phyloP scores from a whole-genome alignment of 2,888 invertebrate species.

The Hydrotaea diabolus region DNA sequence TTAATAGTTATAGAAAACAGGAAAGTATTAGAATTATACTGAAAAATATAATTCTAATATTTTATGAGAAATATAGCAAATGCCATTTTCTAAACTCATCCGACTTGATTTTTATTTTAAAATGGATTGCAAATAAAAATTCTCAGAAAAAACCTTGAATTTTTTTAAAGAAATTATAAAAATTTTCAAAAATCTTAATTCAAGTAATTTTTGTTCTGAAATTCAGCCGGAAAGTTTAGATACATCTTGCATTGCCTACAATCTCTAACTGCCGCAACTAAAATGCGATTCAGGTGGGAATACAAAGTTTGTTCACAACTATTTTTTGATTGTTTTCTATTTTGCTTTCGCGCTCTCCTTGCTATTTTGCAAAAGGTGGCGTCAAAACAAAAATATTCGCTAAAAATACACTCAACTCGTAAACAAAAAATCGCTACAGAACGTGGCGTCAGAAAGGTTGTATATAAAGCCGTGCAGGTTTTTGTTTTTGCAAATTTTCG shows the following conservation, averaged over 20 bases:
- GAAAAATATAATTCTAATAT: too few relatives aligned
- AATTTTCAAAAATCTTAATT: too few relatives aligned
- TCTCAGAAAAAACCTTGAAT: too few relatives aligned
- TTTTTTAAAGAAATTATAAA: too few relatives aligned
- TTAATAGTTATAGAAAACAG: too few relatives aligned
- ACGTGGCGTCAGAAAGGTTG: not conserved
- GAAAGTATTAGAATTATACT: too few relatives aligned
- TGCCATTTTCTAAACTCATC: too few relatives aligned
- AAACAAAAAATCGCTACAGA: constrained; percentile 5
- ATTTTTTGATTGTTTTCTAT: constrained; percentile 16
- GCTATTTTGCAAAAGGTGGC: constrained; percentile 5
- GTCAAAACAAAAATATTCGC: constrained; percentile 21
- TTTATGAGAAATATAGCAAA: too few relatives aligned
- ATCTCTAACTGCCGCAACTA: not conserved
- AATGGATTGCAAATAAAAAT: too few relatives aligned
- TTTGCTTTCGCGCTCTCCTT: not conserved
- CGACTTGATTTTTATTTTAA: too few relatives aligned
- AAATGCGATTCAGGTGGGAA: constrained; percentile 12
- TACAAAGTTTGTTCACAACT: constrained; percentile 27
- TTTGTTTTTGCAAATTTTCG: not conserved
- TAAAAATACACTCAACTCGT: constrained; percentile 23
- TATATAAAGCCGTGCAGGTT: not conserved
- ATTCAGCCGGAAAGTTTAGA: too few relatives aligned
- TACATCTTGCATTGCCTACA: not conserved
- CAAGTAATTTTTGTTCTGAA: too few relatives aligned